Evolutionary conservation across 2,797 vertebrate genomes (phyloP), one percentile per base, ranked within the genome.

Genomic region (Coregonus ussuriensis): DNA sequence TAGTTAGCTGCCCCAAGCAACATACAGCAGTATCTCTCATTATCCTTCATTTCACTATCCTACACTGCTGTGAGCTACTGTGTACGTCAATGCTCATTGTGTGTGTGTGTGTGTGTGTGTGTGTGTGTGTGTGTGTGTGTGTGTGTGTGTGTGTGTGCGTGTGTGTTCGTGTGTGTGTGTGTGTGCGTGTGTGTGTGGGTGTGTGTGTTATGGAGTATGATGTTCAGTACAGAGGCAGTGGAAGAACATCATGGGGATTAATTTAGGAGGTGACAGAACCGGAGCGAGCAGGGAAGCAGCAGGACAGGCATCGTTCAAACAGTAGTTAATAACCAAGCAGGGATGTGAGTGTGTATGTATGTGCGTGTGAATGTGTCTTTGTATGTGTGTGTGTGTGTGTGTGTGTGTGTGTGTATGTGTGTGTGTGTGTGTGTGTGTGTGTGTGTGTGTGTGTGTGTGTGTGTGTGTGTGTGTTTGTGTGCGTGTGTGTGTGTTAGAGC

Each of bases 231-330:
- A 35, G 33, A 35, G 65, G 65, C 6, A 67, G 66, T 29, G 9
- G 31, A 21, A 68, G 13, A 63, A 63, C 7, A 25, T 21, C 62
- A 35, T 63, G 11, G 3, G 11, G 41, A 67, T 72, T 77, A 29
- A 72, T 62, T 54, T 53, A 16, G 14, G 18, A 52, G 29, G 52
- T 68, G 71, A 74, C 53, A 74, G 47, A 78, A 69, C 31, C 69
- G 33, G 77, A 79, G 31, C n/a, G n/a, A 51, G 3, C 3, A 14
- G 59, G 29, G 6, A 35, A 35, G 33, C 33, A 35, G 33, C 33
- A 35, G 33, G 33, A 35, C 1, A 4, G 33, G 33, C 33, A 35
- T 35, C 33, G 33, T 35, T 35, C 33, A 4, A 4, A 69, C 6
- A 41, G 67, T 14, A 69, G 33, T 37, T 41, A 7, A 25, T 69